A percentile compares a stretch with the other conserved stretches of the same genome.
phyloP scores from a whole-genome alignment of 1,140 invertebrate genomes.

The Sitophilus oryzae region DNA sequence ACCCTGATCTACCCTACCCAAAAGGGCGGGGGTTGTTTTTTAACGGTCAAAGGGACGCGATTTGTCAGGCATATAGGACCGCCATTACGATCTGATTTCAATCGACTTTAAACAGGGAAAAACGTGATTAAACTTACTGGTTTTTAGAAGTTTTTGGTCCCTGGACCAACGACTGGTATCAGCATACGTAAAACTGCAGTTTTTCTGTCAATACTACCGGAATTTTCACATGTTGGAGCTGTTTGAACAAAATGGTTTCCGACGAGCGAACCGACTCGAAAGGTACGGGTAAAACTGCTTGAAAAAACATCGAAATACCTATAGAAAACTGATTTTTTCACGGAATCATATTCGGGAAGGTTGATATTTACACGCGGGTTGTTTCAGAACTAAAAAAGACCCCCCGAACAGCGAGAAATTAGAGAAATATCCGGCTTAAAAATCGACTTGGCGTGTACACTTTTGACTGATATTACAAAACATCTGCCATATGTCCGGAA shows the following conservation, averaged over 20 bases:
- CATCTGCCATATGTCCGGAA: constrained; percentile 45
- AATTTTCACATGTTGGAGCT: constrained; percentile 37
- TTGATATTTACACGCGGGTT: background rate
- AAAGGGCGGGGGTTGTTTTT: constrained; percentile 20
- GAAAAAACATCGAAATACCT: constrained; percentile 29
- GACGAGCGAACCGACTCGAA: constrained; percentile 29
- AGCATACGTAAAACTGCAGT: constrained; percentile 7
- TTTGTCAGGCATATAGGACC: constrained; percentile 20
- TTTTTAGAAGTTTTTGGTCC: constrained; percentile 2
- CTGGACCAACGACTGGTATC: constrained; percentile 8
- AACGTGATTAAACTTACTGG: constrained; percentile 23
- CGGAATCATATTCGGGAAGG: constrained; percentile 9
- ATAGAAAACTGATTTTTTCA: constrained; percentile 10
- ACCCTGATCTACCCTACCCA: constrained; percentile 2
- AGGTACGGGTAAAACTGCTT: constrained; percentile 32
- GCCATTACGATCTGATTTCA: constrained; percentile 27
- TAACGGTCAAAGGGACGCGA: constrained; percentile 20
- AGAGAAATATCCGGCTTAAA: constrained; percentile 3
- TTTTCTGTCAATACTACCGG: constrained; percentile 21
- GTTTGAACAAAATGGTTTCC: constrained; percentile 42
- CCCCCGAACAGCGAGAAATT: constrained; percentile 24
- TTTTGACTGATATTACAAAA: constrained; percentile 37
- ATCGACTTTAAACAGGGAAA: constrained; percentile 11
- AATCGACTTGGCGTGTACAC: constrained; percentile 24
- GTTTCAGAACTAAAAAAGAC: constrained; percentile 8